Evolutionary conservation across 2,113 vertebrate species (phyloP).

Genomic region (Rhinopomastus cyanomelas): DNA sequence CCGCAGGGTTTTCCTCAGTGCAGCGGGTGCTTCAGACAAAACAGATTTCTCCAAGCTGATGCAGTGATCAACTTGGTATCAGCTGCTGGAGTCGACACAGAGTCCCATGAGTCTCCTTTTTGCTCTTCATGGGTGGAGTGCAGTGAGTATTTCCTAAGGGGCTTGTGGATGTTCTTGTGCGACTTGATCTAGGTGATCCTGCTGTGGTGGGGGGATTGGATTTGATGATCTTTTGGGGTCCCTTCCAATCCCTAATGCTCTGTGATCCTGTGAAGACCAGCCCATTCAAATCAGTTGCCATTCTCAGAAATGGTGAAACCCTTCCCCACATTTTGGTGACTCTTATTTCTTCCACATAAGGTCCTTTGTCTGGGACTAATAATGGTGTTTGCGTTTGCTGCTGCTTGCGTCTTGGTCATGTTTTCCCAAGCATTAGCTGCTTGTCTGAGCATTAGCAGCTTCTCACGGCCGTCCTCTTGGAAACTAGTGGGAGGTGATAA

Average conservation of each 20-base stretch:
- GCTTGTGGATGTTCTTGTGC: too few species aligned
- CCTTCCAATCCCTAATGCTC: too few species aligned
- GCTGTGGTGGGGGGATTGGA: too few species aligned
- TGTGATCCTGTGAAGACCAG: too few species aligned
- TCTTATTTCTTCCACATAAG: not conserved
- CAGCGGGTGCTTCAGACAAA: not conserved
- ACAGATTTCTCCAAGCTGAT: not conserved
- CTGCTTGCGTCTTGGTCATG: not conserved
- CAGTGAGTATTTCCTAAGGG: not conserved
- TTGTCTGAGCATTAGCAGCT: not conserved
- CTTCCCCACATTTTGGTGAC: not conserved
- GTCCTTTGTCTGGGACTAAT: not conserved
- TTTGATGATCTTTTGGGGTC: too few species aligned
- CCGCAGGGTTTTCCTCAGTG: not conserved
- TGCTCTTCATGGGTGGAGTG: not conserved
- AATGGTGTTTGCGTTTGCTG: not conserved
- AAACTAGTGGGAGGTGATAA: slow-evolving; percentile 5
- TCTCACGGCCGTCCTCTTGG: not conserved
- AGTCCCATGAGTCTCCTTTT: not conserved
- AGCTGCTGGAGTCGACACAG: not conserved
- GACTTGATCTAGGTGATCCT: too few species aligned
- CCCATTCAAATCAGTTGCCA: not conserved
- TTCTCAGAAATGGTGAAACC: not conserved
- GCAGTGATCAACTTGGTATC: not conserved
- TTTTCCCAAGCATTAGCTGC: slow-evolving; percentile 8